phyloP scores from a whole-genome alignment of 2,797 vertebrate genomes.

The Pygocentrus nattereri region DNA sequence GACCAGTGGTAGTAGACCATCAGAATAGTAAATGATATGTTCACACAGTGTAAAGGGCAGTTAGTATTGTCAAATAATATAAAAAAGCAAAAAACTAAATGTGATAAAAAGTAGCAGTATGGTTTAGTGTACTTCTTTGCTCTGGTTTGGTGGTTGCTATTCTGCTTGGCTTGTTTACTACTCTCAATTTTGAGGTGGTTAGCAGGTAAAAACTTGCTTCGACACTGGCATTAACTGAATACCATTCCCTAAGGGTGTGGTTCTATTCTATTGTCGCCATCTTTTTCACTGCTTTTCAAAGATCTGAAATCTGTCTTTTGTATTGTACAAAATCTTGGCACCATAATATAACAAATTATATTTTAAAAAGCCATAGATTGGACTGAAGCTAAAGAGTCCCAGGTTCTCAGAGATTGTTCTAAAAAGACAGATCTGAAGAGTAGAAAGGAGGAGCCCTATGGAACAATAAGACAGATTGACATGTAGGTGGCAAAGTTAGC shows the following conservation, averaged over 20 bases:
- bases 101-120: too few species aligned
- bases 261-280: neutral
- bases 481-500: constrained; percentile 20
- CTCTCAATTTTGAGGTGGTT: neutral
- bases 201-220: neutral
- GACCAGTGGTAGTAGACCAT: neutral
- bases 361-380: neutral
- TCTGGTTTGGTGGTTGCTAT: too few species aligned
- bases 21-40: neutral
- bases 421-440: neutral
- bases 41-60: neutral
- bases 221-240: neutral
- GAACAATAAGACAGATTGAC: constrained; percentile 5
- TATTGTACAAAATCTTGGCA: too few species aligned
- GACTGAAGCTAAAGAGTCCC: neutral
- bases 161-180: neutral
- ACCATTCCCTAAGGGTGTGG: constrained; percentile 12
- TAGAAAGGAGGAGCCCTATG: neutral
- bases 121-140: neutral
- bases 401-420: neutral
- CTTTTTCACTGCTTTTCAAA: neutral
- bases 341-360: neutral
- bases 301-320: neutral
- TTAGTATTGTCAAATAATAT: neutral
- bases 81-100: neutral